These are phyloP conservation scores for Bufo bufo DNA, from an alignment of 2,113 vertebrate species.

Conservation along the genomic window DNA sequence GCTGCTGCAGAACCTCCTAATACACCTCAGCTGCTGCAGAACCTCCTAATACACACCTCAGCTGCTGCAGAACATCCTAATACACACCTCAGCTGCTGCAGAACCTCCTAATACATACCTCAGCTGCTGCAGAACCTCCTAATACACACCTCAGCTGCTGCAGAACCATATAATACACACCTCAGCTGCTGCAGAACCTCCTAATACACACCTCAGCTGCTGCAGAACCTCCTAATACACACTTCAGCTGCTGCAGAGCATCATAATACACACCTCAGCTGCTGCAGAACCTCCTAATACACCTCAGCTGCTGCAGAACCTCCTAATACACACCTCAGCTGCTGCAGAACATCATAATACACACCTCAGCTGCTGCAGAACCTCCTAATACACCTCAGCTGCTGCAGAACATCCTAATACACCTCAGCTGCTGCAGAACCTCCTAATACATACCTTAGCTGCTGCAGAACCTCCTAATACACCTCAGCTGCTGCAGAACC, in stretches of 20 bases:
- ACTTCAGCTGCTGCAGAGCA: background rate
- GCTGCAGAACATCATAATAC: background rate
- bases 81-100: background rate
- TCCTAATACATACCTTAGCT: background rate
- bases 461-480: background rate
- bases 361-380: background rate
- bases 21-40: background rate
- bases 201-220: background rate
- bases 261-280: background rate
- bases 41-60: background rate
- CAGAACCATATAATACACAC: background rate
- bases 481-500: background rate
- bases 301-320: background rate
- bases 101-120: background rate
- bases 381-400: background rate
- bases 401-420: background rate
- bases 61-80: background rate
- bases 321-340: background rate
- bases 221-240: background rate
- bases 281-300: background rate
- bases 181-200: background rate
- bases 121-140: background rate
- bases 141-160: background rate
- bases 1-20: background rate
- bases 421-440: background rate